These are phyloP conservation scores for Andrena praecox DNA, from an alignment of 2,888 invertebrate genomes.

Conservation along the genomic window DNA sequence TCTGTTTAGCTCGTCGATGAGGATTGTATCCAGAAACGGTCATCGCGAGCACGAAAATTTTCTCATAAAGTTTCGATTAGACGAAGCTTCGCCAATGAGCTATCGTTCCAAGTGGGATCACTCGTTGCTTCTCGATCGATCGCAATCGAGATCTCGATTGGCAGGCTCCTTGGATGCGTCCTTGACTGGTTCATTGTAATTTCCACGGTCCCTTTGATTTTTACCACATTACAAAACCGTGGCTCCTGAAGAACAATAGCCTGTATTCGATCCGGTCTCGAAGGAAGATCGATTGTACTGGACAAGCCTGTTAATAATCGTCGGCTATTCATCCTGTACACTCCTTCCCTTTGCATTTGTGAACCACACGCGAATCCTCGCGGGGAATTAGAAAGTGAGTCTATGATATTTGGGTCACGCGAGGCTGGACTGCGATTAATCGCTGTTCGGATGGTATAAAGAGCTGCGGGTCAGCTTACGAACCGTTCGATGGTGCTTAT, in stretches of 20 bases:
- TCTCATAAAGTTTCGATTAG: too few relatives aligned
- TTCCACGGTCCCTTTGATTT: conserved; percentile 37
- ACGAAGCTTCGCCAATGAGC: too few relatives aligned
- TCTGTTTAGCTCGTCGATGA: too few relatives aligned
- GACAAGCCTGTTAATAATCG: conserved; percentile 69
- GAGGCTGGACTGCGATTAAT: conserved; percentile 56
- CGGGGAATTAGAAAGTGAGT: conserved; percentile 74
- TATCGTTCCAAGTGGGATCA: too few relatives aligned
- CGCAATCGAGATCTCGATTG: background rate
- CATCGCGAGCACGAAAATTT: too few relatives aligned
- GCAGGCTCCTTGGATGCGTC: conserved; percentile 3
- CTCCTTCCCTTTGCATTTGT: conserved; percentile 38
- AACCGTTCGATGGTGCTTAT: conserved; percentile 10
- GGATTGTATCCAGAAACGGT: too few relatives aligned
- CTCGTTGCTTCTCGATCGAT: background rate
- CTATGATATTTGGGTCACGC: conserved; percentile 72
- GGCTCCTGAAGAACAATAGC: conserved; percentile 56
- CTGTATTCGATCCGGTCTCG: conserved; percentile 49
- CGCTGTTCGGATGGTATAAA: conserved; percentile 43
- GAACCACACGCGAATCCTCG: conserved; percentile 56
- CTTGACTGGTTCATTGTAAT: conserved; percentile 29
- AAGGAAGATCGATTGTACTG: conserved; percentile 51
- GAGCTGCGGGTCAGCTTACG: conserved; percentile 5
- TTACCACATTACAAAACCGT: conserved; percentile 28
- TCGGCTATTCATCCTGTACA: conserved; percentile 56